phyloP scores from a whole-genome alignment of 2,888 invertebrate species.

The Chironomus riparius region DNA sequence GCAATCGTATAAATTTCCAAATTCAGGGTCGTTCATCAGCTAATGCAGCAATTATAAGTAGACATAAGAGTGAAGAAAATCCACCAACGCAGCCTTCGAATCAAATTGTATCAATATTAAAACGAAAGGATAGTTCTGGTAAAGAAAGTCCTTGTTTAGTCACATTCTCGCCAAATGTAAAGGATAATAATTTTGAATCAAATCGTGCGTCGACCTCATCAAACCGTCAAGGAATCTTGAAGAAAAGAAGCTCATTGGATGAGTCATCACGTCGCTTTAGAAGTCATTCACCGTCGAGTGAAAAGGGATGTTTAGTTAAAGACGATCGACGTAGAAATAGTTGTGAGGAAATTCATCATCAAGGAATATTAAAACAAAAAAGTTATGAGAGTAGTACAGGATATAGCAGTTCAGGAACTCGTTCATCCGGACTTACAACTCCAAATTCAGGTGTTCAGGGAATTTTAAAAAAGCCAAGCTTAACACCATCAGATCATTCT shows the following conservation, averaged over 20 bases:
- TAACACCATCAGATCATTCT: slow-evolving; percentile 39
- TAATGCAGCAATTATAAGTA: slow-evolving; percentile 2
- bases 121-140: slow-evolving; percentile 50
- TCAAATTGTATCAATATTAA: slow-evolving; percentile 55
- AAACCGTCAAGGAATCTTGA: slow-evolving; percentile 68
- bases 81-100: slow-evolving; percentile 36
- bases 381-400: slow-evolving; percentile 61
- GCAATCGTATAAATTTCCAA: slow-evolving; percentile 20
- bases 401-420: slow-evolving; percentile 40
- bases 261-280: slow-evolving; percentile 46
- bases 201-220: slow-evolving; percentile 47
- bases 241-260: slow-evolving; percentile 74
- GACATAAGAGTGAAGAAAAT: slow-evolving; percentile 15
- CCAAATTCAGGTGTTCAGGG: slow-evolving; percentile 56
- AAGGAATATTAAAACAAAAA: slow-evolving; percentile 71
- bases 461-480: slow-evolving; percentile 56
- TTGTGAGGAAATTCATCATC: slow-evolving; percentile 41
- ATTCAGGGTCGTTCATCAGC: slow-evolving; percentile 3
- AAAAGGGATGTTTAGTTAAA: slow-evolving; percentile 40
- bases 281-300: slow-evolving; percentile 39
- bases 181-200: slow-evolving; percentile 48
- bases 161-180: slow-evolving; percentile 68
- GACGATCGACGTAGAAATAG: slow-evolving; percentile 40
- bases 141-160: slow-evolving; percentile 52
- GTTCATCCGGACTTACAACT: slow-evolving; percentile 5